These are phyloP conservation scores for Silurus meridionalis DNA, from an alignment of 2,113 vertebrate species.

Conservation along the genomic window DNA sequence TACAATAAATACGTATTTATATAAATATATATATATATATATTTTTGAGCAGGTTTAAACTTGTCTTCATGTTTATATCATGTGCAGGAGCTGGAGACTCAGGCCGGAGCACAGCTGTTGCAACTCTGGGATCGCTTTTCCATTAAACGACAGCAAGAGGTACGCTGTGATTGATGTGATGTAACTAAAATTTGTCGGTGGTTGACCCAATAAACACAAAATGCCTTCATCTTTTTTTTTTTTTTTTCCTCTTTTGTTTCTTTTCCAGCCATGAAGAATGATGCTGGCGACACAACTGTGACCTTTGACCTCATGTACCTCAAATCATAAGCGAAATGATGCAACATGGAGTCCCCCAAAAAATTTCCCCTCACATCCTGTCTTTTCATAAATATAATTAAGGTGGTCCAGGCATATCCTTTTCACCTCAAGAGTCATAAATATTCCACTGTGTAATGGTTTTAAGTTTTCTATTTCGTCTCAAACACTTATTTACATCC, in stretches of 20 bases:
- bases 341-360: background rate
- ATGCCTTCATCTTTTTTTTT: background rate
- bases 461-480: background rate
- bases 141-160: conserved; percentile 45
- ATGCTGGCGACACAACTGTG: background rate
- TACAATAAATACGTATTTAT: background rate
- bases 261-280: conserved; percentile 17
- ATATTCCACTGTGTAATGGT: background rate
- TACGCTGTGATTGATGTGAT: background rate
- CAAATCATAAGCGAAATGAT: background rate
- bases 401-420: background rate
- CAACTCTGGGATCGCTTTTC: conserved; percentile 80
- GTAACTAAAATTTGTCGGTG: background rate
- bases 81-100: conserved; percentile 85
- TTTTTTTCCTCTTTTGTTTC: background rate
- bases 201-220: background rate
- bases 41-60: background rate
- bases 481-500: background rate
- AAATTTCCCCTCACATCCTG: background rate
- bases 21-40: no score
- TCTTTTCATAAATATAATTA: background rate
- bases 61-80: conserved; percentile 22
- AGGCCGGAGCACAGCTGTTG: conserved; percentile 82
- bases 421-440: background rate
- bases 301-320: background rate